Conservation (phyloP, 2,113 vertebrate genomes). For the Lepus americanus region DNA sequence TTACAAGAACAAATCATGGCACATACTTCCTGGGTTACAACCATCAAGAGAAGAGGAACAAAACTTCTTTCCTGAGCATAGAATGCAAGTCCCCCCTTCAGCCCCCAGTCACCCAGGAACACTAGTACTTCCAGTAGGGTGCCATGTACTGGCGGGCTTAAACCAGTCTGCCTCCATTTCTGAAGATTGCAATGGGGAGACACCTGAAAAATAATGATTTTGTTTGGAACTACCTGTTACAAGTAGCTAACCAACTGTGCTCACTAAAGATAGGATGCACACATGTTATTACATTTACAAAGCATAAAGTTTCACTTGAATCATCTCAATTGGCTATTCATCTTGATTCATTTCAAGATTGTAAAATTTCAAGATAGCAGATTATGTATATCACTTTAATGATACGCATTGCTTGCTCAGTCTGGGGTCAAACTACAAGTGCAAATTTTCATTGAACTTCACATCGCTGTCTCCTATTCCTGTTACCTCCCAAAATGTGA, state of each 20-base stretch:
- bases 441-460: background rate
- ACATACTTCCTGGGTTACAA: background rate
- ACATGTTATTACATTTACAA: background rate
- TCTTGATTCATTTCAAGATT: background rate
- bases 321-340: background rate
- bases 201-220: constrained; percentile 1
- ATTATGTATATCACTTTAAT: background rate
- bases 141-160: background rate
- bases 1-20: background rate
- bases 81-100: background rate
- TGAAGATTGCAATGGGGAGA: background rate
- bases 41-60: background rate
- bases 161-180: background rate
- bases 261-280: background rate
- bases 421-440: background rate
- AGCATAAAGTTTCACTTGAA: background rate
- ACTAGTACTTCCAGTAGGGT: background rate
- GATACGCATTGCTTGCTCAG: background rate
- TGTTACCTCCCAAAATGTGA: background rate
- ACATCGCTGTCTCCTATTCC: background rate
- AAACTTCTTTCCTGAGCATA: background rate
- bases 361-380: background rate
- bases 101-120: background rate
- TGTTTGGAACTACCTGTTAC: background rate
- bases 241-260: background rate